These are phyloP conservation scores for Gila robusta DNA, from an alignment of 2,797 vertebrate genomes.

Conservation along the genomic window DNA sequence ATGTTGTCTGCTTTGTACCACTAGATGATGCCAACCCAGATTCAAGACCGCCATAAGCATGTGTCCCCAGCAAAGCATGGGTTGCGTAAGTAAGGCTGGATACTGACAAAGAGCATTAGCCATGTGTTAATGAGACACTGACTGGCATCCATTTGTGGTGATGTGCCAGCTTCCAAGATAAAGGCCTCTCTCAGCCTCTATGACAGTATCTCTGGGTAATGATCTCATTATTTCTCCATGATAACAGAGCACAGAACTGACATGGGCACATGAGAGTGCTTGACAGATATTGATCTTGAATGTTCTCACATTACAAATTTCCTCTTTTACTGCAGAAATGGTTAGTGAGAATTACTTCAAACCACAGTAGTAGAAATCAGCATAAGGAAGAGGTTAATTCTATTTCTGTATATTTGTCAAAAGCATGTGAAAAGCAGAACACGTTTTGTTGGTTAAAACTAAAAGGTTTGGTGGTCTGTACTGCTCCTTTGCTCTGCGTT, in stretches of 20 bases:
- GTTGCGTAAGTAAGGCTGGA: conserved; percentile 37
- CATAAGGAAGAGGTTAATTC: neutral
- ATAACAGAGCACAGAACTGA: conserved; percentile 23
- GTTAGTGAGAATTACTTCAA: neutral
- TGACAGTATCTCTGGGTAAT: conserved; percentile 34
- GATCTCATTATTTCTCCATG: conserved; percentile 43
- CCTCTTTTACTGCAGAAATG: neutral
- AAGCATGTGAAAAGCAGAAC: neutral
- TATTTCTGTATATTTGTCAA: neutral
- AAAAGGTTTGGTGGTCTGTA: neutral
- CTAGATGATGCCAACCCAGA: neutral
- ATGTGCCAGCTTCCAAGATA: conserved; percentile 50
- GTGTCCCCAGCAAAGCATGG: neutral
- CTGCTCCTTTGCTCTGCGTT: neutral
- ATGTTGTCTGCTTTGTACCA: neutral
- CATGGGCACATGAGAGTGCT: neutral
- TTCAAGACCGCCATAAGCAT: neutral
- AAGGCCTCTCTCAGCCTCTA: conserved; percentile 40
- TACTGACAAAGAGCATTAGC: conserved; percentile 52
- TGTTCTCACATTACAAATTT: neutral
- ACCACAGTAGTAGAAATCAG: neutral
- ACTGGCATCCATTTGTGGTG: conserved; percentile 36
- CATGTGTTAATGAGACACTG: conserved; percentile 48
- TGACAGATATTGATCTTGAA: neutral
- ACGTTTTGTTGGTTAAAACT: neutral